phyloP scores from a whole-genome alignment of 2,113 vertebrate genomes.

The Colinus virginianus region DNA sequence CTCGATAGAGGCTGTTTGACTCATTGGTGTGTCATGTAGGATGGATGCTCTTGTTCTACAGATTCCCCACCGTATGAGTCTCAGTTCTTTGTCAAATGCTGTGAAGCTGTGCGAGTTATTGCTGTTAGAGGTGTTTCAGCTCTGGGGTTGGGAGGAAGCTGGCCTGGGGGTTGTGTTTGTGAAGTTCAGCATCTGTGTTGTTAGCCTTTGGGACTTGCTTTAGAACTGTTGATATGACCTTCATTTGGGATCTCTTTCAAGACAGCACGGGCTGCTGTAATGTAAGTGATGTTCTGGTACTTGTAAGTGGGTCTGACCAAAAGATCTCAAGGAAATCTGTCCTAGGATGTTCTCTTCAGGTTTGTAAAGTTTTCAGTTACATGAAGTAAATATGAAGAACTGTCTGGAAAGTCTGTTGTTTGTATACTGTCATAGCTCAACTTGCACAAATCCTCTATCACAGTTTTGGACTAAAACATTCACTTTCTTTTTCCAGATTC shows the following conservation, averaged over 20 bases:
- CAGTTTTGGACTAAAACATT: neutral
- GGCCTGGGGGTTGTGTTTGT: neutral
- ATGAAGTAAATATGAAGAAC: neutral
- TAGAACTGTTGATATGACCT: rapidly evolving
- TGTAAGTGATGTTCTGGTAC: neutral
- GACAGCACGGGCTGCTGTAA: neutral
- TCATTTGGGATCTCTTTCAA: neutral
- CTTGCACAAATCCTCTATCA: neutral
- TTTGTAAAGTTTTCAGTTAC: neutral
- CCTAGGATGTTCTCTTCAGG: neutral
- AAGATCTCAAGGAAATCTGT: neutral
- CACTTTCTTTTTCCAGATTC: neutral
- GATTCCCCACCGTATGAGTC: neutral
- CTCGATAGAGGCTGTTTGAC: neutral
- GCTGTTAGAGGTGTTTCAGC: neutral
- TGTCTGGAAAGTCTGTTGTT: neutral
- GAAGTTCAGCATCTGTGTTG: neutral
- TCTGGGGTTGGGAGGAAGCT: rapidly evolving
- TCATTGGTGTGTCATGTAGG: neutral
- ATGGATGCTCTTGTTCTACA: neutral
- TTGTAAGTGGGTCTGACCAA: neutral
- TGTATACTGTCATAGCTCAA: neutral
- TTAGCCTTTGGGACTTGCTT: neutral
- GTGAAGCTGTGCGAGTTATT: neutral
- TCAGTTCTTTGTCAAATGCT: neutral